A percentile compares a stretch with the other conserved stretches of the same genome.
phyloP scores from a whole-genome alignment of 1,140 invertebrate genomes.

The Lepidurus packardi region DNA sequence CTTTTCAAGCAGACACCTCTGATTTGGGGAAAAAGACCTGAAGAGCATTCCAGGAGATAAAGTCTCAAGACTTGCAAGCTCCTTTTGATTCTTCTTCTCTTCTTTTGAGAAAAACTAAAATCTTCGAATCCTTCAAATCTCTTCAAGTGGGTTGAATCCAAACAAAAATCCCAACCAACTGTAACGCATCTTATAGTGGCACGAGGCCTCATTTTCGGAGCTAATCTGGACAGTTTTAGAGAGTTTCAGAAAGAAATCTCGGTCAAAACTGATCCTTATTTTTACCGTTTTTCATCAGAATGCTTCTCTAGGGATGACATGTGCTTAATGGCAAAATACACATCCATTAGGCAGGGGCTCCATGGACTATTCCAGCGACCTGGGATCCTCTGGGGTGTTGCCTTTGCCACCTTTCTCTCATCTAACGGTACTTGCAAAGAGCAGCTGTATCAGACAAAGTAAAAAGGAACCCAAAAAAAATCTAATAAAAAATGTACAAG shows the following conservation, averaged over 20 bases:
- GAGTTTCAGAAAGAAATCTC: background rate
- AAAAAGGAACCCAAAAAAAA: background rate
- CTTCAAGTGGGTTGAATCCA: no score
- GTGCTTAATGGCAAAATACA: background rate
- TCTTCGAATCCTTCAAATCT: no score
- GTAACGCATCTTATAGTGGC: background rate
- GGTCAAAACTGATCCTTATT: constrained; percentile 4
- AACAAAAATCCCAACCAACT: background rate
- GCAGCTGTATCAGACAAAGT: background rate
- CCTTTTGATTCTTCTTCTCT: background rate
- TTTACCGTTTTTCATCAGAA: background rate
- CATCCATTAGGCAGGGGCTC: background rate
- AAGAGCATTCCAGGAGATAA: background rate
- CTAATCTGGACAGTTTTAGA: background rate
- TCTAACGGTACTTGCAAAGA: constrained; percentile 13
- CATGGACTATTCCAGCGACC: constrained; percentile 16
- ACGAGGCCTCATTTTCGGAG: background rate
- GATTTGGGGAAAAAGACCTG: background rate
- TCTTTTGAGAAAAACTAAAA: no score
- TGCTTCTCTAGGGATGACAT: background rate
- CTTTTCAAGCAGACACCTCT: background rate
- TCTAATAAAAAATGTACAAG: background rate
- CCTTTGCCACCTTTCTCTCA: background rate
- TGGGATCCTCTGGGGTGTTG: background rate
- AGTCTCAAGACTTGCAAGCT: background rate